Evolutionary conservation across 2,113 vertebrate species (phyloP).

Genomic region (Peromyscus maniculatus): DNA sequence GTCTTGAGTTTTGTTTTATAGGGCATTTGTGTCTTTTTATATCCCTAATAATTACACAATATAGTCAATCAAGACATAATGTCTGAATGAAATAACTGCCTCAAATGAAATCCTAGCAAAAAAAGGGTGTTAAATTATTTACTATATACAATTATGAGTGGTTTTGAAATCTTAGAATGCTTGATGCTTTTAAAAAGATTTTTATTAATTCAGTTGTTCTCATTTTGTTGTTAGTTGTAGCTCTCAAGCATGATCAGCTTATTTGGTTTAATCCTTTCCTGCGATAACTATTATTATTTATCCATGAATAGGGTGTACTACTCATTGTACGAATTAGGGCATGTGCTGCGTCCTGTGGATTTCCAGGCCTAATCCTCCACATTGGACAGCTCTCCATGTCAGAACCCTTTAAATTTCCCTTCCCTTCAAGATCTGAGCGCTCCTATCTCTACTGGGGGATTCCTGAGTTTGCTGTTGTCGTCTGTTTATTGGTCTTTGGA

Average conservation of each 20-base stretch:
- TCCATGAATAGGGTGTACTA: background rate
- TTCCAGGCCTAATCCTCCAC: background rate
- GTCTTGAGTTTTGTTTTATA: background rate
- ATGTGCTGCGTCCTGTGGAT: background rate
- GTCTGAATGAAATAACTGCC: background rate
- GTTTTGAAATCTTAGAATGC: background rate
- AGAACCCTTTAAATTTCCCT: background rate
- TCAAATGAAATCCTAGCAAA: background rate
- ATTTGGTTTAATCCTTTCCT: conserved; percentile 13
- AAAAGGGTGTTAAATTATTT: background rate
- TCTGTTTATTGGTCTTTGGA: background rate
- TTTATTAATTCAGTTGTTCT: conserved; percentile 12
- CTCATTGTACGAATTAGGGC: background rate
- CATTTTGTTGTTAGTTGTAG: conserved; percentile 23
- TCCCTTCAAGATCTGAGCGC: background rate
- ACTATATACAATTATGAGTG: background rate
- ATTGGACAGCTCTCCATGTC: background rate
- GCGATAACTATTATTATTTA: background rate
- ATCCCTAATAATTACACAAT: background rate
- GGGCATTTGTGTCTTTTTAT: background rate
- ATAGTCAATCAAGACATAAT: background rate
- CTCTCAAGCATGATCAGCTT: background rate
- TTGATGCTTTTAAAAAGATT: background rate
- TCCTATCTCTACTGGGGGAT: background rate
- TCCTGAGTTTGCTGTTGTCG: background rate